Base-by-base conservation (phyloP, 2,888 invertebrate genomes). In the Lasioglossum leucozonium region DNA sequence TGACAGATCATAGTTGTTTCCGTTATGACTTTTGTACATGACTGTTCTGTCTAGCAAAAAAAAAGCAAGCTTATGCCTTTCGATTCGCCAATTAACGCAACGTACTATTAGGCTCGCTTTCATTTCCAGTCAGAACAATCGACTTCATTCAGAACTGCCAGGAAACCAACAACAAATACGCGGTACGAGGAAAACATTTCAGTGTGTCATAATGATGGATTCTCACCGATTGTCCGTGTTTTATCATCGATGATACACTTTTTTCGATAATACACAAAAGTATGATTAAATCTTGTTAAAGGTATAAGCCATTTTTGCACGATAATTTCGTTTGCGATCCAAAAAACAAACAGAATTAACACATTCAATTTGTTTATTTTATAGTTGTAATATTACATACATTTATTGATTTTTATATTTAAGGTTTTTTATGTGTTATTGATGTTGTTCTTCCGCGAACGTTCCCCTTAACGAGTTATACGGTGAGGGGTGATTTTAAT, bases 91-190 rank as follows among this genome's bases (percentile, higher is more conserved):
- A 76, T 79, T 69, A 69, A 26, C 67, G 47, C 8, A 34, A 51
- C 79, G 34, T 42, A 22, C 16, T 44, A 44, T 79, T 69, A 55
- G 42, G 3, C 58, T n/a, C 79, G 26, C 79, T 81, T 78, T 72
- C 62, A 58, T 72, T 78, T 72, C 30, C 37, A 72, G 34, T 37
- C 22, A 11, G 22, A 72, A 72, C 40, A 81, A 72, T 65, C 16
- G 58, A 30, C 16, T 34, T 34, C 40, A n/a, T 72, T 65, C 62
- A 37, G 22, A 47, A n/a, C 6, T 18, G 18, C 30, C 8, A 76
- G 34, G 34, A 67, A 67, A 76, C 47, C 11, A 22, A 40, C 37
- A 79, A 79, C 40, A n/a, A 65, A 47, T 22, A 26, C 26, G 16
- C 13, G 10, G 13, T 42, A 26, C 2, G 18, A n/a, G n/a, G 18